phyloP scores from a whole-genome alignment of 2,113 vertebrate genomes.

The human (Homo sapiens) region DNA sequence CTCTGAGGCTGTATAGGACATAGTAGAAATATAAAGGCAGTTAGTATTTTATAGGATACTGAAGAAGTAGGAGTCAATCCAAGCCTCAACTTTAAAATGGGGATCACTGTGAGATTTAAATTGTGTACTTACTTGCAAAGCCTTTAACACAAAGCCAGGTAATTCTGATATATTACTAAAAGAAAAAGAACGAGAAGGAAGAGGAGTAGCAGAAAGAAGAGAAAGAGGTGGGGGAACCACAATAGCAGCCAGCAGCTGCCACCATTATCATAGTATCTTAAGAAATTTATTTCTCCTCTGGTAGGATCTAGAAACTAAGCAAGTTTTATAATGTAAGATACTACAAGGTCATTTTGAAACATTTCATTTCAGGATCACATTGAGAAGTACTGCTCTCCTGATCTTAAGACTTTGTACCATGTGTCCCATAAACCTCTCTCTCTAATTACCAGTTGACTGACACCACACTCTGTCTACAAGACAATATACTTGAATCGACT shows the following conservation, averaged over 20 bases:
- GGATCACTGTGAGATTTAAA: neutral
- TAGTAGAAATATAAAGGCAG: neutral
- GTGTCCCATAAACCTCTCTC: too few species aligned
- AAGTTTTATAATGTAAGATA: neutral
- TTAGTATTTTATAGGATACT: neutral
- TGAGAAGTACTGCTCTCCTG: neutral
- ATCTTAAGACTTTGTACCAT: neutral
- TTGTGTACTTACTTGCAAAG: neutral
- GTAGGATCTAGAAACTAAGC: neutral
- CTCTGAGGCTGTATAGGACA: neutral
- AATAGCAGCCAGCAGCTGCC: accelerated
- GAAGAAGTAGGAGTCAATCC: neutral
- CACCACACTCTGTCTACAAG: neutral
- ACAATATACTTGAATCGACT: neutral
- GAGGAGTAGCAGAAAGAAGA: neutral
- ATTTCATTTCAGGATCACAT: neutral
- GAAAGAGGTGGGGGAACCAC: accelerated
- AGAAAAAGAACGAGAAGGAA: neutral
- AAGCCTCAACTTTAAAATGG: neutral
- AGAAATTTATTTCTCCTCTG: neutral
- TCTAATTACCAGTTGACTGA: neutral
- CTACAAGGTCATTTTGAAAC: neutral
- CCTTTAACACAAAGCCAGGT: neutral
- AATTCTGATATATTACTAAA: neutral
- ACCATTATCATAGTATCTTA: neutral